Percentiles rank a stretch among this genome's conserved stretches.
Evolutionary conservation across 2,888 invertebrate species (phyloP).

Genomic region (Arenicola marina): DNA sequence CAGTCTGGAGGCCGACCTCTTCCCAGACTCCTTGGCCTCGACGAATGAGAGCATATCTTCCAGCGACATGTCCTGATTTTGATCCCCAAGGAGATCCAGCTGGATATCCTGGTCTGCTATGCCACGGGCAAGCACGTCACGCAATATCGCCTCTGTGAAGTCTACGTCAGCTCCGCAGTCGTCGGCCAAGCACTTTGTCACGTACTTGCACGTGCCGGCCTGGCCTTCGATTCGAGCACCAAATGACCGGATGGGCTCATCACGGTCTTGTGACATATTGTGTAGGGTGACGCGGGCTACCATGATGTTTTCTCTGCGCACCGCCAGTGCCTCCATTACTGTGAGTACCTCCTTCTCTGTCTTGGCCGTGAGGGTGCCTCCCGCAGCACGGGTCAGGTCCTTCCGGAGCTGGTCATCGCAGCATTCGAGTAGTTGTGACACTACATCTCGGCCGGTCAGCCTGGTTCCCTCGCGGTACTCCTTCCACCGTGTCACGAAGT

Average conservation of each 20-base stretch:
- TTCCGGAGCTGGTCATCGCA: not conserved
- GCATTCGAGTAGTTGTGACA: too few species aligned
- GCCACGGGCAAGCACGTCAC: slow-evolving; percentile 21
- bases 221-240: slow-evolving; percentile 34
- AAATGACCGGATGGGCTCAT: slow-evolving; percentile 32
- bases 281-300: slow-evolving; percentile 18
- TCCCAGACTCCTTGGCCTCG: slow-evolving; percentile 37
- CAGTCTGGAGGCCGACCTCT: slow-evolving; percentile 32
- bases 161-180: slow-evolving; percentile 25
- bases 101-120: slow-evolving; percentile 29
- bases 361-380: not conserved
- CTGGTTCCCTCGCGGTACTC: not conserved
- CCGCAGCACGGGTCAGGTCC: not conserved
- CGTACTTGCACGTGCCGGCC: slow-evolving; percentile 34
- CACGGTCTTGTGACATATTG: slow-evolving; percentile 26
- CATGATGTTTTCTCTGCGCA: slow-evolving; percentile 26
- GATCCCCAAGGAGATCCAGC: slow-evolving; percentile 29
- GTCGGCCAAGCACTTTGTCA: not conserved
- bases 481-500: not conserved
- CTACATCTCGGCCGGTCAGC: not conserved
- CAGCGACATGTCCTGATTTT: slow-evolving; percentile 32
- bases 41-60: slow-evolving; percentile 35
- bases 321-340: slow-evolving; percentile 23
- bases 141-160: slow-evolving; percentile 27
- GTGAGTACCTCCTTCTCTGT: not conserved